Conservation (phyloP, 1,140 invertebrate genomes). For the Ridgeia piscesae region DNA sequence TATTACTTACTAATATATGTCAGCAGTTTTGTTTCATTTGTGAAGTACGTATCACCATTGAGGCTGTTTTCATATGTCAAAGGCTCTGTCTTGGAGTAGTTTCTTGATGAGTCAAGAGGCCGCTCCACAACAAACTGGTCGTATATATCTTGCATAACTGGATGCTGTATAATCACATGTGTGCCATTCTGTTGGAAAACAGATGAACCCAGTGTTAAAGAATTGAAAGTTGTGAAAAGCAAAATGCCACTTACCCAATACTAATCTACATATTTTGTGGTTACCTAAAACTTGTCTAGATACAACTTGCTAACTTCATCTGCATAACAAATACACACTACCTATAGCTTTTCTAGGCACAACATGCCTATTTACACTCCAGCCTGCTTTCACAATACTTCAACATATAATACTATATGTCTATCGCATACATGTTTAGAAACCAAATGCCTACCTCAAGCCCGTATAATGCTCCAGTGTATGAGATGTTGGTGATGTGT, state of each 20-base stretch:
- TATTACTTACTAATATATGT: background rate
- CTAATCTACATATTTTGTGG: background rate
- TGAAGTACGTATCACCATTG: background rate
- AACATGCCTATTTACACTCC: background rate
- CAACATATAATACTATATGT: background rate
- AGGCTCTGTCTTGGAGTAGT: background rate
- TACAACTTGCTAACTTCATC: background rate
- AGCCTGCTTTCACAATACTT: background rate
- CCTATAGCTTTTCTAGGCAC: background rate
- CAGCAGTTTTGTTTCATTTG: background rate
- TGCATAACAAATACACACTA: background rate
- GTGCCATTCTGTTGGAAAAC: background rate
- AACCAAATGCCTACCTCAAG: no score
- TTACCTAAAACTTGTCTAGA: background rate
- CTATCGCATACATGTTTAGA: background rate
- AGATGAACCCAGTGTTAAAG: background rate
- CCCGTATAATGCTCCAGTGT: background rate
- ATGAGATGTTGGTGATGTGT: no score
- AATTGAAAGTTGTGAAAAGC: background rate
- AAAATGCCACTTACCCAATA: background rate
- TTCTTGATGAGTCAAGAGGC: background rate
- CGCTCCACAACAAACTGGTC: background rate
- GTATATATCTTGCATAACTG: background rate
- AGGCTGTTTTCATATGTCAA: background rate
- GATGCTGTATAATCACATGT: background rate